Evolutionary conservation across 2,113 vertebrate species (phyloP).

Genomic region (Montifringilla adamsi): DNA sequence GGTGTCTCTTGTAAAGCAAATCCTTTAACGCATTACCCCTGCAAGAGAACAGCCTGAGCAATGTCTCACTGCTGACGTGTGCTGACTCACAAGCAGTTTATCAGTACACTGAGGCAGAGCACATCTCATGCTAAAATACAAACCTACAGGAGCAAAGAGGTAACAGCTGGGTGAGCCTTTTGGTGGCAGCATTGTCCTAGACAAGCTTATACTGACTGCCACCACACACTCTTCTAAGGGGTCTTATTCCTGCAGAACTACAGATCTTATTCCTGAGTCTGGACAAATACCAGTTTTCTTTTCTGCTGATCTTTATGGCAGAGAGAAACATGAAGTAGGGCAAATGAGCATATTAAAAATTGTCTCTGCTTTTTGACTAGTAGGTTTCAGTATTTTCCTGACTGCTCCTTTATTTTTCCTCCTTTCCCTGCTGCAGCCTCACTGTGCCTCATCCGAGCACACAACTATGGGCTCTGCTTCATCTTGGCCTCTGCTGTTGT

Average conservation of each 20-base stretch:
- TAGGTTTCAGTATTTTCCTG: background rate
- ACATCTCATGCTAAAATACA: background rate
- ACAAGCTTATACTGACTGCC: background rate
- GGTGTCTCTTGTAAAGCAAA: background rate
- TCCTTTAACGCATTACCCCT: background rate
- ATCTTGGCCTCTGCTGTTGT: background rate
- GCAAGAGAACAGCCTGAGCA: background rate
- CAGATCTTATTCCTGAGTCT: background rate
- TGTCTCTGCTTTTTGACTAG: background rate
- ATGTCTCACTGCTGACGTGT: fast-evolving
- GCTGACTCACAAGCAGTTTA: background rate
- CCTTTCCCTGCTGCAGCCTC: background rate
- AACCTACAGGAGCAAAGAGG: background rate
- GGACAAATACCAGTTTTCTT: background rate
- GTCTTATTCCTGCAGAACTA: background rate
- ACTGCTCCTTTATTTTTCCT: background rate
- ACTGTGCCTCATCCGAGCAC: background rate
- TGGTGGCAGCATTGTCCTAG: conserved; percentile 56
- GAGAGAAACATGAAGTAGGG: background rate
- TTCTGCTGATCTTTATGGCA: background rate
- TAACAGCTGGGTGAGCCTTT: conserved; percentile 9
- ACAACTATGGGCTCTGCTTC: background rate
- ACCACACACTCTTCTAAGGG: background rate
- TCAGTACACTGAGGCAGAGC: background rate
- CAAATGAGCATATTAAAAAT: background rate